Conservation (phyloP, 2,113 vertebrate genomes). For the Pungitius pungitius region DNA sequence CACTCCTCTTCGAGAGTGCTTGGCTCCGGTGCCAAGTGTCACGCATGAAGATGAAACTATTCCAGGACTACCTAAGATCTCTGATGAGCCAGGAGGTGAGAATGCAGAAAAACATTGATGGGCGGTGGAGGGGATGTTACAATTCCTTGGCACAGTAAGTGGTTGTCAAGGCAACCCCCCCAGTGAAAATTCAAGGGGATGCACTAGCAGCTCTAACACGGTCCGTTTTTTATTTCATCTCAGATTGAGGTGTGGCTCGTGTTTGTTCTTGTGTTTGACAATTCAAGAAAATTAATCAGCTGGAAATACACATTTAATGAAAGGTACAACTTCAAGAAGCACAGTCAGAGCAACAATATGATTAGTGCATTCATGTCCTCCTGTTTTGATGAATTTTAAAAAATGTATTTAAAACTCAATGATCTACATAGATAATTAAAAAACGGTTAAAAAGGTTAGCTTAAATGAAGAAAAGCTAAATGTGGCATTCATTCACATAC, state of each 20-base stretch:
- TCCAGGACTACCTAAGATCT: slow-evolving; percentile 36
- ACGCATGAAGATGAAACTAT: slow-evolving; percentile 40
- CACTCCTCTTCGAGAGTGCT: slow-evolving; percentile 61
- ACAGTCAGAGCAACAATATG: not conserved
- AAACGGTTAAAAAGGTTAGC: not conserved
- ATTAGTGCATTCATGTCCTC: not conserved
- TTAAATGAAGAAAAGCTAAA: not conserved
- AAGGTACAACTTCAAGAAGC: not conserved
- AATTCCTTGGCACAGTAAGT: slow-evolving; percentile 23
- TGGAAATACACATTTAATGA: not conserved
- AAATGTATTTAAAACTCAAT: not conserved
- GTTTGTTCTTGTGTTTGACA: not conserved
- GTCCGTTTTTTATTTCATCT: not conserved
- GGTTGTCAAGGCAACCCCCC: slow-evolving; percentile 44
- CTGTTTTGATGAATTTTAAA: not conserved
- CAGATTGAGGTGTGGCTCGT: slow-evolving; percentile 4
- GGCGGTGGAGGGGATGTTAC: slow-evolving; percentile 14
- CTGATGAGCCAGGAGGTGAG: slow-evolving; percentile 48
- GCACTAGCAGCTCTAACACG: not conserved
- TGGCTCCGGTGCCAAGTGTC: slow-evolving; percentile 37
- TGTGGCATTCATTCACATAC: not conserved
- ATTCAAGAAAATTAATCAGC: not conserved
- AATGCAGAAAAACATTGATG: slow-evolving; percentile 39
- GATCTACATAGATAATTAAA: too few species aligned
- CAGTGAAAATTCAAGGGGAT: slow-evolving; percentile 24